phyloP scores from a whole-genome alignment of 2,888 invertebrate genomes.

The Heliconius charithonia region DNA sequence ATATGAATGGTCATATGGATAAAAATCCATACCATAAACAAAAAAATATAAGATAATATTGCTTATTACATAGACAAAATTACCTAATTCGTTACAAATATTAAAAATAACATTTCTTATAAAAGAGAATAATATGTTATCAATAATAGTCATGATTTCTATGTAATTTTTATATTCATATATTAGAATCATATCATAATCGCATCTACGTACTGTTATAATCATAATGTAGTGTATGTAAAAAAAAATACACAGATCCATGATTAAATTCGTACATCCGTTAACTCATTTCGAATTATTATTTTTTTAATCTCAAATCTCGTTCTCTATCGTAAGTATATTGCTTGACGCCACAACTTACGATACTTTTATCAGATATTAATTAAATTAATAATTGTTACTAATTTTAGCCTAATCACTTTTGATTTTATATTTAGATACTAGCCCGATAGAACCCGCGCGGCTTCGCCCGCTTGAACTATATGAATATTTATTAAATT shows the following conservation, averaged over 20 bases:
- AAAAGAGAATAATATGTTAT: neutral
- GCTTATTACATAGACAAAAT: neutral
- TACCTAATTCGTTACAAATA: neutral
- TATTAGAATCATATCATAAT: neutral
- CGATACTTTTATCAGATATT: neutral
- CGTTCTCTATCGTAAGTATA: neutral
- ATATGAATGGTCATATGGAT: too few species aligned
- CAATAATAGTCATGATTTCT: conserved; percentile 1
- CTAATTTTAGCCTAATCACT: neutral
- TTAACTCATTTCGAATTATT: rapidly evolving
- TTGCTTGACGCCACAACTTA: neutral
- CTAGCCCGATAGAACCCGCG: too few species aligned
- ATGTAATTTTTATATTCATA: neutral
- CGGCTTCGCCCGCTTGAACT: too few species aligned
- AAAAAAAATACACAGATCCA: neutral
- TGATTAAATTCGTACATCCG: neutral
- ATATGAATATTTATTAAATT: too few species aligned
- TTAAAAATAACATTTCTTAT: too few species aligned
- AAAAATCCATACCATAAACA: neutral
- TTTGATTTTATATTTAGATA: neutral
- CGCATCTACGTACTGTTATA: neutral
- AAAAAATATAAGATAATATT: neutral
- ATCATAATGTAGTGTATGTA: neutral
- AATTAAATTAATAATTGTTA: neutral
- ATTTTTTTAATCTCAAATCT: neutral